Conservation (phyloP, 1,140 invertebrate genomes). For the Chironomus striatipennis region DNA sequence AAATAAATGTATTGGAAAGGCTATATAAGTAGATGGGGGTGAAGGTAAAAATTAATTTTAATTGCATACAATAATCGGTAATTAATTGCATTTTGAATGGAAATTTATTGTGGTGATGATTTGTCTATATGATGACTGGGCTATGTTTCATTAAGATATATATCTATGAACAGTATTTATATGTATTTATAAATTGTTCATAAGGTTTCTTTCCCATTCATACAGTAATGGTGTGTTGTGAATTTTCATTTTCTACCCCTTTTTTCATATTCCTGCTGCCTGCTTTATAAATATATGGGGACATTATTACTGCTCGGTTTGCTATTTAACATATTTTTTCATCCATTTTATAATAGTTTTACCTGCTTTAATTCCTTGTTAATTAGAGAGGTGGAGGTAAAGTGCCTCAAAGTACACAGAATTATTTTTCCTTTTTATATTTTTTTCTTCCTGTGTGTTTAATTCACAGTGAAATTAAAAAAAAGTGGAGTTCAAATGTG, state of each 20-base stretch:
- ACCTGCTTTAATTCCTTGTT: conserved; percentile 23
- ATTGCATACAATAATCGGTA: conserved; percentile 24
- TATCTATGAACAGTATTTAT: background rate
- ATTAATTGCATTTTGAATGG: conserved; percentile 23
- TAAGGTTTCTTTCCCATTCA: background rate
- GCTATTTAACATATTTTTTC: conserved; percentile 18
- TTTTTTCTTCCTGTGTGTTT: background rate
- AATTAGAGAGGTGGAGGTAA: conserved; percentile 16
- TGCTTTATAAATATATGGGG: too few relatives aligned
- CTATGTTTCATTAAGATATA: background rate
- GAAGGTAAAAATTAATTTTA: conserved; percentile 5
- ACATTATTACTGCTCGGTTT: background rate
- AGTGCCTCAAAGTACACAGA: background rate
- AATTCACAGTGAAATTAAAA: background rate
- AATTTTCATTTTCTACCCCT: background rate
- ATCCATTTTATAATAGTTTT: conserved; percentile 1
- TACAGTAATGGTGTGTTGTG: background rate
- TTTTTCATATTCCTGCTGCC: background rate
- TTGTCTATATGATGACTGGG: background rate
- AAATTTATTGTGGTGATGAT: conserved; percentile 18
- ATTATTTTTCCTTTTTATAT: background rate
- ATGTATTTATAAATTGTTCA: background rate
- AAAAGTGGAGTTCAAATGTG: too few relatives aligned
- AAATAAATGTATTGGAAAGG: too few relatives aligned
- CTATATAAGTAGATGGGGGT: too few relatives aligned